phyloP scores from a whole-genome alignment of 1,140 invertebrate species.

The Ctenoplectra terminalis region DNA sequence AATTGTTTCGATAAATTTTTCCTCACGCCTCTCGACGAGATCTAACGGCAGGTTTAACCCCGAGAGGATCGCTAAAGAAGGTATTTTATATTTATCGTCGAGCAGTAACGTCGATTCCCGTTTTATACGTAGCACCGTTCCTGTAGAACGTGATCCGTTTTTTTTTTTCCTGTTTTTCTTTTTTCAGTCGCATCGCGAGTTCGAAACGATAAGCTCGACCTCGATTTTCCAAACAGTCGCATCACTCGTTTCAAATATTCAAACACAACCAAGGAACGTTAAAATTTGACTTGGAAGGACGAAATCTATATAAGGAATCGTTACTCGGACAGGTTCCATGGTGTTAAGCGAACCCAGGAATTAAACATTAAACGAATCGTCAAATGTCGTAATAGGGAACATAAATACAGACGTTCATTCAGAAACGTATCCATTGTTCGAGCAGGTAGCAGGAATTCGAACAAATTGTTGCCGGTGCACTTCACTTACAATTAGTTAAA shows the following conservation, averaged over 20 bases:
- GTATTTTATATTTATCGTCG: slow-evolving; percentile 35
- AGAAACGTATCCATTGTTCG: slow-evolving; percentile 4
- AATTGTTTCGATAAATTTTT: slow-evolving; percentile 34
- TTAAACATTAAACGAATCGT: neutral
- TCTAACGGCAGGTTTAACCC: slow-evolving; percentile 8
- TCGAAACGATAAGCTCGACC: neutral
- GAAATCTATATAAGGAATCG: no score
- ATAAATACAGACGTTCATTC: neutral
- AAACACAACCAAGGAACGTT: neutral
- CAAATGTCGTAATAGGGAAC: neutral
- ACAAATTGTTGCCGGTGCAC: slow-evolving; percentile 60
- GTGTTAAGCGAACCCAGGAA: neutral
- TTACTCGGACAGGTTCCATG: neutral
- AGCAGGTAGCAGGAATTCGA: slow-evolving; percentile 28
- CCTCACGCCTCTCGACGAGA: neutral
- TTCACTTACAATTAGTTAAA: slow-evolving; percentile 61
- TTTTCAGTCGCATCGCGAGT: neutral
- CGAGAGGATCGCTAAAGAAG: neutral
- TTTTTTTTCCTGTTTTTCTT: no score
- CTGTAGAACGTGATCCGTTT: neutral
- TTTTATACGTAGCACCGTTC: slow-evolving; percentile 12
- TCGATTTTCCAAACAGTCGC: neutral
- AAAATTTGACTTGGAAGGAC: no score
- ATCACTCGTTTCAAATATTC: neutral
- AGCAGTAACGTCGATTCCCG: slow-evolving; percentile 21